Evolutionary conservation across 1,140 invertebrate genomes (phyloP), one percentile per base, ranked within the genome.

Genomic region (Brachionus koreanus): DNA sequence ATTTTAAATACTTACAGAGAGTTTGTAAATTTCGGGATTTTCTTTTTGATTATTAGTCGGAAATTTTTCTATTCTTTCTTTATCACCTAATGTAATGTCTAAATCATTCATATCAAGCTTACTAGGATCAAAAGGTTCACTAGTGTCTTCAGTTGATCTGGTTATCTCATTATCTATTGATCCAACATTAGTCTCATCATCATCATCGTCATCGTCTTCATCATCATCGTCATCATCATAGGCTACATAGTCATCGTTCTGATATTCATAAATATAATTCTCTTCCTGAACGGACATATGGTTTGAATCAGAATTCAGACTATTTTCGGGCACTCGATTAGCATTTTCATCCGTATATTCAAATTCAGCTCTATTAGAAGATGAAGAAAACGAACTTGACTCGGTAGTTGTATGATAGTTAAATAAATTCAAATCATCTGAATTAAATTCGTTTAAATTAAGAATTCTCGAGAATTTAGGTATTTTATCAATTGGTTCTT

Each of bases 201-300:
- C 69, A 3, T 74, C 69, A 4, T 74, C 39, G 16, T 74, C 69
- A 16, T 46, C 69, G 10, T n/a, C 33, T 3, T 65, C 61, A 29
- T 65, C 61, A 16, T 65, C 61, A 65, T 74, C 69, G 12, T 74
- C 69, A 33, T 74, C 69, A 46, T 74, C 69, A 33, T 49, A 74
- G 43, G 37, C 69, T 29, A 74, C 69, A 74, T 74, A 74, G 43
- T 74, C 69, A 46, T 74, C 69, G 12, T 74, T 43, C 46, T 46
- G 5, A 49, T 74, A 74, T 25, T 74, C 69, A 46, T 74, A 74
- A 25, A 74, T 25, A 46, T 43, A 74, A 74, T 43, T 46, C 7
- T 74, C 25, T 2, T 46, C 39, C 5, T 74, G 19, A 25, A 46
- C 19, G 13, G n/a, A 23, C 19, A 12, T 23, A 43, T 74, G 25